Base-by-base conservation (phyloP, 2,888 invertebrate genomes). In the Apomyelois bistriatella region DNA sequence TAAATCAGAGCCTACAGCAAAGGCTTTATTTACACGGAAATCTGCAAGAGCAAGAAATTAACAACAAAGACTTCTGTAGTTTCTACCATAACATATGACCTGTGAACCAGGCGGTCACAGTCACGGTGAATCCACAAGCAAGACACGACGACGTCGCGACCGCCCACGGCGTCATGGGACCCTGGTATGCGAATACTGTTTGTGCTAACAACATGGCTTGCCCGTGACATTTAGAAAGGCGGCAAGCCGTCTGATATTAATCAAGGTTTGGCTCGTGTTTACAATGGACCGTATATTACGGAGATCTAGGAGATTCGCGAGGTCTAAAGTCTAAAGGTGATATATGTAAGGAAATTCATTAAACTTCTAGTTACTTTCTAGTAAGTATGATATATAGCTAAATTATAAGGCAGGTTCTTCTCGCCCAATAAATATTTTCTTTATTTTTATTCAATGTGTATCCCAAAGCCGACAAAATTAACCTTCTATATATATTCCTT, bases 191-290 rank as follows among this genome's bases (percentile, higher is more conserved):
- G 17, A 48, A 48, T 35, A 46, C 32, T 32, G 12, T 41, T 43
- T 43, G 43, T 30, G 30, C 46, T 46, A 46, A 46, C 46, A 46
- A 17, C 41, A 12, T 46, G 35, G 10, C 48, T 17, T 22, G 48
- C 36, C 48, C 48, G 37, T 48, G 48, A 48, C 36, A 48, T 48
- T 37, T 48, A 37, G 48, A 48, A 48, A 48, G 37, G 32, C 46
- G 46, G 46, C 32, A 30, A 32, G 32, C 32, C 9, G 46, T 15
- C 46, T 46, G 46, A 46, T 46, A 46, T 46, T 46, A 32, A 46
- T 46, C 46, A 46, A 46, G 46, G 15, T 46, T 46, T 32, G 22
- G 32, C 46, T 15, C 32, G 32, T 46, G 46, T 46, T 46, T 35
- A 46, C 46, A 35, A 46, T 32, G 46, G 46, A 32, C 32, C 46